Conservation (phyloP, 2,113 vertebrate genomes). For the Conger conger region DNA sequence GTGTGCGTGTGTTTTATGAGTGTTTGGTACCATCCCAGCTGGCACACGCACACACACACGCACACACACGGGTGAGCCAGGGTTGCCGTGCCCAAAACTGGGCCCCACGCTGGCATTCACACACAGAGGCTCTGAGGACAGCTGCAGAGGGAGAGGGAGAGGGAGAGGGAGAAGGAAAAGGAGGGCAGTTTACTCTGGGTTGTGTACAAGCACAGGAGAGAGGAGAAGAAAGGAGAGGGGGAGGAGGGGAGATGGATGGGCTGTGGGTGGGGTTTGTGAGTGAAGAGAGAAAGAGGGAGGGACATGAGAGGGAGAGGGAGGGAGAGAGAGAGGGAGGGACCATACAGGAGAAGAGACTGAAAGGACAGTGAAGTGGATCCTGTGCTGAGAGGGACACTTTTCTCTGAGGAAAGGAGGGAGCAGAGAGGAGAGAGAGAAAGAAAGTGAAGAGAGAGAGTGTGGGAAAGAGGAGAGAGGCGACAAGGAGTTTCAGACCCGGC, state of each 20-base stretch:
- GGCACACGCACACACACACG: neutral
- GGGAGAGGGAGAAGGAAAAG: slow-evolving; percentile 31
- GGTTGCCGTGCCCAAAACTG: slow-evolving; percentile 45
- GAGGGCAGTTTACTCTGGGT: neutral
- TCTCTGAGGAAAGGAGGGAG: no score
- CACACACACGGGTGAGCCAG: neutral
- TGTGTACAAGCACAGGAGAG: neutral
- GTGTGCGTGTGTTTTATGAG: slow-evolving; percentile 6
- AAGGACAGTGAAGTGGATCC: slow-evolving; percentile 33
- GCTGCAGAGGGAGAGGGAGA: neutral
- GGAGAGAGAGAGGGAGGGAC: slow-evolving; percentile 48
- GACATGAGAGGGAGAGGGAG: slow-evolving; percentile 51
- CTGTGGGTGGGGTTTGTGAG: neutral
- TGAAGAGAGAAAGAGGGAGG: slow-evolving; percentile 29
- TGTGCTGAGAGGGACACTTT: slow-evolving; percentile 29
- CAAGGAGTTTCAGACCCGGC: slow-evolving; percentile 45
- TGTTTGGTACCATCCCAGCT: neutral
- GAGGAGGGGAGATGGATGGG: neutral
- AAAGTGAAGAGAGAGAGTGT: slow-evolving; percentile 55
- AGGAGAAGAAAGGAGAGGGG: neutral
- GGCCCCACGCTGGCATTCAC: slow-evolving; percentile 54
- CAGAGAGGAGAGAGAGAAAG: slow-evolving; percentile 13
- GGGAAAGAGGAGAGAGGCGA: slow-evolving; percentile 35
- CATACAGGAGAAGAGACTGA: slow-evolving; percentile 48
- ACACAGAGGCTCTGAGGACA: slow-evolving; percentile 39